Percentiles rank a stretch among this genome's conserved stretches.
These are phyloP conservation scores for Ptychoptera albimana DNA, from an alignment of 2,888 invertebrate genomes.

Conservation along the genomic window DNA sequence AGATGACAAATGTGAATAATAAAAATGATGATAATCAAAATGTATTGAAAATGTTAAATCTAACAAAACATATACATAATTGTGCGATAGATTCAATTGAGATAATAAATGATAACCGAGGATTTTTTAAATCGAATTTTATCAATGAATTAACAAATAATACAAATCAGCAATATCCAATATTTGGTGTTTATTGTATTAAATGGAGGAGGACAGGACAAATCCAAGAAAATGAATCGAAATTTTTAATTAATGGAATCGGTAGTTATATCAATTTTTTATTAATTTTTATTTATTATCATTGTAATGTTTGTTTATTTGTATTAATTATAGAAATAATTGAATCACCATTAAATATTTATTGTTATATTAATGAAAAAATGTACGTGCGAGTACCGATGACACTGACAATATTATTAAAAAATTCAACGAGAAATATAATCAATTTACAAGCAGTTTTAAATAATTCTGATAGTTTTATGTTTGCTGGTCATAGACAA, in stretches of 20 bases:
- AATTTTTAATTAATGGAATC: conserved; percentile 25
- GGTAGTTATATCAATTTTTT: conserved; percentile 4
- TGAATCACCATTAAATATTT: conserved; percentile 28
- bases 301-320: not conserved
- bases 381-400: conserved; percentile 31
- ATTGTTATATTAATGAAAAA: conserved; percentile 29
- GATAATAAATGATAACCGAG: conserved; percentile 25
- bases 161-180: conserved; percentile 6
- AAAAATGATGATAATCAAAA: not conserved
- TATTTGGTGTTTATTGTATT: conserved; percentile 28
- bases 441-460: conserved; percentile 25
- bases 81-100: conserved; percentile 27
- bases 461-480: conserved; percentile 57
- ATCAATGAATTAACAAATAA: conserved; percentile 1
- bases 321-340: conserved; percentile 16
- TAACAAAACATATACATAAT: conserved; percentile 20
- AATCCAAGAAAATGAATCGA: conserved; percentile 29
- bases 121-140: conserved; percentile 22
- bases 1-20: conserved; percentile 8
- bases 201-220: conserved; percentile 25
- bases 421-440: conserved; percentile 27
- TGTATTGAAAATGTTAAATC: conserved; percentile 1
- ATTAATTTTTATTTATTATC: not conserved
- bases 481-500: conserved; percentile 91
- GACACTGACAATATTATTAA: conserved; percentile 27